Evolutionary conservation across 2,113 vertebrate species (phyloP).

Genomic region (Drymodes brunneopygia): DNA sequence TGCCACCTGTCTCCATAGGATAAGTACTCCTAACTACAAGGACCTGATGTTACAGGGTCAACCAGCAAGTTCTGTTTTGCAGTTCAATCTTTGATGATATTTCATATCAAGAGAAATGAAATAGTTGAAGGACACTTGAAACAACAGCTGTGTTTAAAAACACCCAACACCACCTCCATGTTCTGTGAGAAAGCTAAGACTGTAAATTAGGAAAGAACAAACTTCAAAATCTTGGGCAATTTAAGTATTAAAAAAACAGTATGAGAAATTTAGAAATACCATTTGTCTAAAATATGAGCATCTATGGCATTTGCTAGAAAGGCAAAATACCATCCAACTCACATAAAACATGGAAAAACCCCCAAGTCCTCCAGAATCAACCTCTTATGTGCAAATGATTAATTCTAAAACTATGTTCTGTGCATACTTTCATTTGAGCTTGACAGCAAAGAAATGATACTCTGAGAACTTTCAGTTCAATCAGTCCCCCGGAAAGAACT

Average conservation of each 20-base stretch:
- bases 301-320: not conserved
- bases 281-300: not conserved
- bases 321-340: not conserved
- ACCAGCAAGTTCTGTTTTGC: not conserved
- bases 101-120: not conserved
- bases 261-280: not conserved
- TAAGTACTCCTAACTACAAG: not conserved
- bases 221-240: not conserved
- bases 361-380: not conserved
- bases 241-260: not conserved
- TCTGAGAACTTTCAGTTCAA: not conserved
- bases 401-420: not conserved
- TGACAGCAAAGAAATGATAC: not conserved
- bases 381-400: not conserved
- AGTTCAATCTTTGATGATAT: not conserved
- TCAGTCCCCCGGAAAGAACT: not conserved
- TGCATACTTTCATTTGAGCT: not conserved
- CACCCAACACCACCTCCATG: not conserved
- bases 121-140: not conserved
- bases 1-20: rapidly evolving
- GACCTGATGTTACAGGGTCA: not conserved
- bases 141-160: not conserved
- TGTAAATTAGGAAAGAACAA: not conserved
- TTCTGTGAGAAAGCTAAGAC: not conserved
- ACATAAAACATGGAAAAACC: not conserved